phyloP scores from a whole-genome alignment of 1,140 invertebrate species.

The Megathymus violae region DNA sequence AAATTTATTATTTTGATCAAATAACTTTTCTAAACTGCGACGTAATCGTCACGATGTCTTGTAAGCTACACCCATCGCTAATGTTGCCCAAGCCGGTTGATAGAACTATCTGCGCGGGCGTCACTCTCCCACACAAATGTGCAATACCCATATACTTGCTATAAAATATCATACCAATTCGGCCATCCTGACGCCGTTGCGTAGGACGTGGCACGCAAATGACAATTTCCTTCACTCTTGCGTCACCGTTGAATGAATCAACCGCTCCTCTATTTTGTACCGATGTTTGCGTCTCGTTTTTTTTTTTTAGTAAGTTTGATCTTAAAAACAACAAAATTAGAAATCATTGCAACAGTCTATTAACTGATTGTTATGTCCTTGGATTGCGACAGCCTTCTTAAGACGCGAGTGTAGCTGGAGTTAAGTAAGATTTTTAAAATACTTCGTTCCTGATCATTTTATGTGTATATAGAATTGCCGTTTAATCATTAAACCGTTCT shows the following conservation, averaged over 20 bases:
- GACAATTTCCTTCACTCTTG: slow-evolving; percentile 72
- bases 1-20: too few relatives aligned
- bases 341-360: too few relatives aligned
- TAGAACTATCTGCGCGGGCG: slow-evolving; percentile 26
- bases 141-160: slow-evolving; percentile 28
- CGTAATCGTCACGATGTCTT: not conserved
- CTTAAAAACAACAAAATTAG: too few relatives aligned
- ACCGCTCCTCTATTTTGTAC: slow-evolving; percentile 32
- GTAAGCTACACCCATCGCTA: slow-evolving; percentile 7
- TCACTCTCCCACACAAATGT: slow-evolving; percentile 18
- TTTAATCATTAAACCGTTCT: too few relatives aligned
- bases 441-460: too few relatives aligned
- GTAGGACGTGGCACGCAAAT: slow-evolving; percentile 68
- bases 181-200: slow-evolving; percentile 53
- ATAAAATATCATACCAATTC: slow-evolving; percentile 41
- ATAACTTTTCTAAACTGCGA: too few relatives aligned
- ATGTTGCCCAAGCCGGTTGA: slow-evolving; percentile 17
- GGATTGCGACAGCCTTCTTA: too few relatives aligned
- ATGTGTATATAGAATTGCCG: too few relatives aligned
- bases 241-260: slow-evolving; percentile 74
- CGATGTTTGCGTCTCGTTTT: not conserved
- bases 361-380: too few relatives aligned
- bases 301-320: too few relatives aligned
- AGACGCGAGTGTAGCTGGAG: too few relatives aligned
- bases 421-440: too few relatives aligned